These are phyloP conservation scores for Perizoma affinitatum DNA, from an alignment of 2,888 invertebrate genomes.

Conservation along the genomic window DNA sequence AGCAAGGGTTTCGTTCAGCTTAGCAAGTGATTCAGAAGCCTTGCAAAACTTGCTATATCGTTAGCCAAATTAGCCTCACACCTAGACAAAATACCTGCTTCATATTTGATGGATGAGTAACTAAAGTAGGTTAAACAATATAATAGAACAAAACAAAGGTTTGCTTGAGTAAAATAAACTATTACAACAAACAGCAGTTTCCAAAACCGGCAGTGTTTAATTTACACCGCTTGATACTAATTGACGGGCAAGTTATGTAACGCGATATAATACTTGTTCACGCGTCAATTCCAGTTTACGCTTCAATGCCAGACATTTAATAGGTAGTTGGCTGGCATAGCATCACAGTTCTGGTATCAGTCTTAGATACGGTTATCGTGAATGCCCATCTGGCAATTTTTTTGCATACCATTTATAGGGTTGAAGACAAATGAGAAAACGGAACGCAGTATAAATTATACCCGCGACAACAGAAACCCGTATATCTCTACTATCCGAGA, in stretches of 20 bases:
- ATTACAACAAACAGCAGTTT: slow-evolving; percentile 7
- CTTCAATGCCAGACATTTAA: slow-evolving; percentile 67
- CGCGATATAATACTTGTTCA: slow-evolving; percentile 86
- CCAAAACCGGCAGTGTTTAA: slow-evolving; percentile 29
- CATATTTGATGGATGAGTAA: too few relatives aligned
- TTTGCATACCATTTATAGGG: slow-evolving; percentile 1
- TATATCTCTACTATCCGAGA: too few relatives aligned
- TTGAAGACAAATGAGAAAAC: too few relatives aligned
- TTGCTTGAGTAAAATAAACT: too few relatives aligned
- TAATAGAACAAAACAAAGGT: too few relatives aligned
- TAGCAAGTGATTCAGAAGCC: neutral
- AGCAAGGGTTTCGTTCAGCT: slow-evolving; percentile 6
- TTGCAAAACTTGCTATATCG: slow-evolving; percentile 1
- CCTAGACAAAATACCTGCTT: too few relatives aligned
- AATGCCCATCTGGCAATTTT: too few relatives aligned
- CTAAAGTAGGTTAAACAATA: too few relatives aligned
- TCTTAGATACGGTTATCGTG: too few relatives aligned
- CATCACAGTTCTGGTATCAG: neutral
- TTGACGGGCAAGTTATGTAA: slow-evolving; percentile 25
- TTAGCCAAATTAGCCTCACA: too few relatives aligned
- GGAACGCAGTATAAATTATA: too few relatives aligned
- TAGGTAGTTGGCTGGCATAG: slow-evolving; percentile 4
- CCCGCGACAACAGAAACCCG: too few relatives aligned
- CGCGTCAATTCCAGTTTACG: slow-evolving; percentile 96
- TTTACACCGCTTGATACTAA: slow-evolving; percentile 25